A percentile compares a stretch with the other conserved stretches of the same genome.
phyloP scores from a whole-genome alignment of 2,888 invertebrate species.

The Aphodius sticticus region DNA sequence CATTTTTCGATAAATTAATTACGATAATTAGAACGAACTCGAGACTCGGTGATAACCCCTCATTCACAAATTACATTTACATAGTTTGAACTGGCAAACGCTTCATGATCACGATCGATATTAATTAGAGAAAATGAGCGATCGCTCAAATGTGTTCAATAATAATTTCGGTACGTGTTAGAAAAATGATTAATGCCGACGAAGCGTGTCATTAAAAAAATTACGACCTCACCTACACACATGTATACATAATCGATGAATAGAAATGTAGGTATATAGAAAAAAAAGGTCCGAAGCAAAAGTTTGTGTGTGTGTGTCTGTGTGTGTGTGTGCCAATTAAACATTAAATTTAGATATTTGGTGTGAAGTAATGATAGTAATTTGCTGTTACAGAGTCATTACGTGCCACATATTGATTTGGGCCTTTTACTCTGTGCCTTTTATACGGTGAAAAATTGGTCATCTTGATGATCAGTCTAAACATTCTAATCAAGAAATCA shows the following conservation, averaged over 20 bases:
- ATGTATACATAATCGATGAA: neutral
- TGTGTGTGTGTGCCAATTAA: too few relatives aligned
- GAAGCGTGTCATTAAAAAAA: neutral
- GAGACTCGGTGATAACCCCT: neutral
- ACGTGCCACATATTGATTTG: too few relatives aligned
- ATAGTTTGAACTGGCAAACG: neutral
- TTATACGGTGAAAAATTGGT: too few relatives aligned
- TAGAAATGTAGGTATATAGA: too few relatives aligned
- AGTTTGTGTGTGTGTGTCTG: too few relatives aligned
- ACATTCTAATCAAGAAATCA: too few relatives aligned
- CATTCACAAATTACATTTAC: neutral
- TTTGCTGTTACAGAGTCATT: too few relatives aligned
- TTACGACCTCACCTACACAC: neutral
- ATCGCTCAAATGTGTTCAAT: neutral
- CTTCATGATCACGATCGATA: neutral
- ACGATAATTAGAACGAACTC: neutral
- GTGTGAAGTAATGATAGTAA: too few relatives aligned
- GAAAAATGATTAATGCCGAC: neutral
- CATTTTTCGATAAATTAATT: neutral
- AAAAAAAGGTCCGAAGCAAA: too few relatives aligned
- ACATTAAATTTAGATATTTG: too few relatives aligned
- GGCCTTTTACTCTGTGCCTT: too few relatives aligned
- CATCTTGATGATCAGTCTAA: too few relatives aligned
- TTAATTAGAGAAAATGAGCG: neutral
- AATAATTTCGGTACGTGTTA: neutral